phyloP scores from a whole-genome alignment of 1,140 invertebrate genomes.

The Orius insidiosus region DNA sequence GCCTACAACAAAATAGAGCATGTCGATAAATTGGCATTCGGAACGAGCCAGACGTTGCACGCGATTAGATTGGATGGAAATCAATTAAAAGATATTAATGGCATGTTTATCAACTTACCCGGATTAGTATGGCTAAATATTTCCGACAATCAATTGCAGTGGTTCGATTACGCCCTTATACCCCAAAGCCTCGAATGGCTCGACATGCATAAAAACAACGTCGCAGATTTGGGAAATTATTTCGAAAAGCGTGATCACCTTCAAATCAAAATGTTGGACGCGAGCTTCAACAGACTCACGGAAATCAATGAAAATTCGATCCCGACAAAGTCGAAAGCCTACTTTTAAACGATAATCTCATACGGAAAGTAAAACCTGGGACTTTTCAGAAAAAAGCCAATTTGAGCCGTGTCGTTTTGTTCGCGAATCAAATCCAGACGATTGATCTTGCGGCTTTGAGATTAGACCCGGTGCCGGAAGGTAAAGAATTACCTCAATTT shows the following conservation, averaged over 20 bases:
- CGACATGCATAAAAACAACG: conserved; percentile 47
- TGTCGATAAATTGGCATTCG: conserved; percentile 44
- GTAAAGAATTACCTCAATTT: conserved; percentile 51
- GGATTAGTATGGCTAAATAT: conserved; percentile 52
- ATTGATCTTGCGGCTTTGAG: conserved; percentile 53
- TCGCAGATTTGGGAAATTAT: conserved; percentile 48
- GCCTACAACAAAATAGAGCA: conserved; percentile 46
- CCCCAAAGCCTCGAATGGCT: conserved; percentile 49
- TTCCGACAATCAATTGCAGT: conserved; percentile 44
- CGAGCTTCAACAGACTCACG: conserved; percentile 51
- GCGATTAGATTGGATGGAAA: conserved; percentile 49
- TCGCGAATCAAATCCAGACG: conserved; percentile 52
- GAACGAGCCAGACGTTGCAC: conserved; percentile 41
- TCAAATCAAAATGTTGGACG: conserved; percentile 55
- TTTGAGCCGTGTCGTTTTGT: conserved; percentile 54
- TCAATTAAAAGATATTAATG: conserved; percentile 41
- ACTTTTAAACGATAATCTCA: conserved; percentile 58
- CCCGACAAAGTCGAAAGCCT: conserved; percentile 54
- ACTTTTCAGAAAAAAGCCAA: conserved; percentile 51
- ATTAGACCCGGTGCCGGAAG: conserved; percentile 41
- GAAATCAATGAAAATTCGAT: conserved; percentile 46
- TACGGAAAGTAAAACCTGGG: conserved; percentile 45
- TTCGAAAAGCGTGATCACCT: conserved; percentile 35
- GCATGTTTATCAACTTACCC: conserved; percentile 43
- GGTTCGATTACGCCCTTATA: conserved; percentile 47